These are phyloP conservation scores for Nesometra sesokonis DNA, from an alignment of 35 echinoderm and acorn worm species.

Conservation along the genomic window DNA sequence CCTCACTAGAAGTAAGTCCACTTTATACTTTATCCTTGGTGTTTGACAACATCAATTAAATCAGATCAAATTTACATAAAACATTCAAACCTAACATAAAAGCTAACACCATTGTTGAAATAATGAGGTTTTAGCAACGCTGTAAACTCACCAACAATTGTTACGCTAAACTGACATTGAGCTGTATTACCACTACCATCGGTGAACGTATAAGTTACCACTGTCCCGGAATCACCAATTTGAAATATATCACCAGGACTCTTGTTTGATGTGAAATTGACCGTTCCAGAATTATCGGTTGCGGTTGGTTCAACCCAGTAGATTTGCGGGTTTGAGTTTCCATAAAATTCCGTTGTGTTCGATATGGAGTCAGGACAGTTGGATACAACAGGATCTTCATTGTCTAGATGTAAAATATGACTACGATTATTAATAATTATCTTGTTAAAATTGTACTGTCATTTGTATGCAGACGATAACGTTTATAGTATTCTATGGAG, in stretches of 20 bases:
- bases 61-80: no score
- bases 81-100: no score
- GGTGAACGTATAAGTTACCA: conserved; percentile 1
- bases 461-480: no score
- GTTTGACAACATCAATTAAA: no score
- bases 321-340: neutral
- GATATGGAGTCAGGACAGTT: neutral
- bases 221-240: neutral
- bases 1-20: no score
- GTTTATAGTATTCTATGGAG: no score
- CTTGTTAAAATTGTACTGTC: no score
- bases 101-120: no score
- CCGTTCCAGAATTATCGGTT: conserved; percentile 37
- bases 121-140: no score
- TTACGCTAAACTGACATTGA: conserved; percentile 27
- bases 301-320: conserved; percentile 60
- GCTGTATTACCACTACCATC: conserved; percentile 4
- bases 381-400: neutral
- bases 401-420: neutral
- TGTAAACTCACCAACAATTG: conserved; percentile 8
- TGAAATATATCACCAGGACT: neutral
- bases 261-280: neutral
- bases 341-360: neutral
- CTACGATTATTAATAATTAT: no score
- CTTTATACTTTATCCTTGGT: no score